Base-by-base conservation (phyloP, 2,797 vertebrate genomes). In the Galaxias olidus region DNA sequence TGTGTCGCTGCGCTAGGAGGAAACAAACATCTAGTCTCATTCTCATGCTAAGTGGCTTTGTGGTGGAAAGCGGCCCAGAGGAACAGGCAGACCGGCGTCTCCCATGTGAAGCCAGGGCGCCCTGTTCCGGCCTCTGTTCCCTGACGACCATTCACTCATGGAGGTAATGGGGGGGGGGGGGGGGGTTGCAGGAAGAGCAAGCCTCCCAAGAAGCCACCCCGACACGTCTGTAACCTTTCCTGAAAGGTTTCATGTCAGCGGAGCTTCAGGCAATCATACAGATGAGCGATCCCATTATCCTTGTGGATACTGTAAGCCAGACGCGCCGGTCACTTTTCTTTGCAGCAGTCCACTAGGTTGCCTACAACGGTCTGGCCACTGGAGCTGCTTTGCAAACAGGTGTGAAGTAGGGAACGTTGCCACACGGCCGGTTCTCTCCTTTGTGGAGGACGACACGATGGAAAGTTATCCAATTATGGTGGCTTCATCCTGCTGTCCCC, bases 21-120 rank as follows among this genome's bases (percentile, higher is more conserved):
- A 78, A 69, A 71, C 66, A 18, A n/a, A 63, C 54, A 47, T 77
- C 75, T 87, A 88, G 87, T 88, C 85, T 84, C 73, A 61, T 79
- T 80, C 75, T 80, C 75, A 68, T 40, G 65, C 79, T 86, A 85
- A 89, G 80, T 84, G 83, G 85, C 72, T 86, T 85, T 76, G 66
- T 46, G 60, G 58, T 72, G 69, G 72, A 75, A 75, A 65, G 59
- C 41, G 50, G 56, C 55, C 19, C 54, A 68, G 66, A n/a, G 44
- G 0, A 57, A 64, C 1, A 43, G 62, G 48, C 51, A 68, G 71
- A 77, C 61, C 75, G 75, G 50, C 69, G 52, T 48, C 41, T 63
- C 56, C 65, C 82, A 69, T 14, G 18, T 76, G 70, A 76, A 74
- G 56, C 14, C 49, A 66, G 49, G 0, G 30, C n/a, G 50, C 7